Evolutionary conservation across 2,113 vertebrate genomes (phyloP).

Genomic region (Phrynocephalus versicolor): DNA sequence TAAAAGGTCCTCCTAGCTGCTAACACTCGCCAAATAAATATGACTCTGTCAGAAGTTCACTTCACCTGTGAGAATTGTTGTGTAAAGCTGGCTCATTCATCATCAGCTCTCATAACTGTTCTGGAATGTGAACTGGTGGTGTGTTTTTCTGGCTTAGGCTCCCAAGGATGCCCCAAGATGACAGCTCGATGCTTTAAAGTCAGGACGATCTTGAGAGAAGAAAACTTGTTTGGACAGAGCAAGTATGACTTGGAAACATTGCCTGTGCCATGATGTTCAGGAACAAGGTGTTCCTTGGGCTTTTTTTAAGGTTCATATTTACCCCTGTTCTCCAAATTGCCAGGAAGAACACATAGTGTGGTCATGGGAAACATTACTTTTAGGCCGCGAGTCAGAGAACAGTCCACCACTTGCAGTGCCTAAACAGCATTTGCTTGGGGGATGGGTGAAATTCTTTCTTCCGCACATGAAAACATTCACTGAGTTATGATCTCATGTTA

Average conservation of each 20-base stretch:
- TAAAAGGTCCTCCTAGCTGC: constrained; percentile 21
- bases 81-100: constrained; percentile 59
- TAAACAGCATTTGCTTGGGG: too few species aligned
- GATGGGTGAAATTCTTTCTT: too few species aligned
- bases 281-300: constrained; percentile 50
- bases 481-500: too few species aligned
- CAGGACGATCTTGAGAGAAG: constrained; percentile 60
- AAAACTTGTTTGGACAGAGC: constrained; percentile 66
- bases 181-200: constrained; percentile 68
- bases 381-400: background rate
- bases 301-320: constrained; percentile 39
- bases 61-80: constrained; percentile 66
- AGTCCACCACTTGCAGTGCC: background rate
- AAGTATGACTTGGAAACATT: constrained; percentile 46
- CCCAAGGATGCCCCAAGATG: constrained; percentile 57
- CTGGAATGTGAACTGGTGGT: constrained; percentile 58
- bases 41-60: constrained; percentile 54
- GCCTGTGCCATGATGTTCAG: constrained; percentile 41
- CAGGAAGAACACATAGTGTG: background rate
- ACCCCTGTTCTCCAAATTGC: background rate
- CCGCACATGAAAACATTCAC: too few species aligned
- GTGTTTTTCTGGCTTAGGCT: constrained; percentile 57
- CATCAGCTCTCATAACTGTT: constrained; percentile 57
- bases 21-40: constrained; percentile 47
- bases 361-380: background rate